Conservation (phyloP, 2,888 invertebrate species). For the Drosophila kambysellisi region DNA sequence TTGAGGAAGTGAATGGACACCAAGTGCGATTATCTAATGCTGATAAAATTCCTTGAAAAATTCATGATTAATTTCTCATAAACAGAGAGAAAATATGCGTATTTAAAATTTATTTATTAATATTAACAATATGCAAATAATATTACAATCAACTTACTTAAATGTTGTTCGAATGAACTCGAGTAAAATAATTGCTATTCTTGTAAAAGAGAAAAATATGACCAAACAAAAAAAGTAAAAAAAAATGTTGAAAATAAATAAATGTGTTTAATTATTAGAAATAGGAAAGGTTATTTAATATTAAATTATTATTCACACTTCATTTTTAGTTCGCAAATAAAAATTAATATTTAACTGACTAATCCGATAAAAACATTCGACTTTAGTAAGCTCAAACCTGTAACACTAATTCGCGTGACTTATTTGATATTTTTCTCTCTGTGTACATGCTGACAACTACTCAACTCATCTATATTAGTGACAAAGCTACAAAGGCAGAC, state of each 20-base stretch:
- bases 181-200: neutral
- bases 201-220: neutral
- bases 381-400: neutral
- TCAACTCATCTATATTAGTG: neutral
- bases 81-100: neutral
- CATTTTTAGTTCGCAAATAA: neutral
- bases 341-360: neutral
- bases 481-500: conserved; percentile 49
- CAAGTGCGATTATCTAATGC: conserved; percentile 37
- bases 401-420: neutral
- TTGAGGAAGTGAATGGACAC: conserved; percentile 61
- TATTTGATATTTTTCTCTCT: neutral
- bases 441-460: conserved; percentile 1
- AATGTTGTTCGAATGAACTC: too few relatives aligned
- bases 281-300: neutral
- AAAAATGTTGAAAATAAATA: neutral
- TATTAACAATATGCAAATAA: neutral
- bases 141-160: too few relatives aligned
- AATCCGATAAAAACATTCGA: neutral
- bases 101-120: neutral
- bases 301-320: neutral
- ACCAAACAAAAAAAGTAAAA: too few relatives aligned
- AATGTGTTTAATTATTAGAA: neutral
- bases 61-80: conserved; percentile 13
- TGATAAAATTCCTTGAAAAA: conserved; percentile 21